phyloP scores from a whole-genome alignment of 2,113 vertebrate genomes.

The Mesitornis unicolor region DNA sequence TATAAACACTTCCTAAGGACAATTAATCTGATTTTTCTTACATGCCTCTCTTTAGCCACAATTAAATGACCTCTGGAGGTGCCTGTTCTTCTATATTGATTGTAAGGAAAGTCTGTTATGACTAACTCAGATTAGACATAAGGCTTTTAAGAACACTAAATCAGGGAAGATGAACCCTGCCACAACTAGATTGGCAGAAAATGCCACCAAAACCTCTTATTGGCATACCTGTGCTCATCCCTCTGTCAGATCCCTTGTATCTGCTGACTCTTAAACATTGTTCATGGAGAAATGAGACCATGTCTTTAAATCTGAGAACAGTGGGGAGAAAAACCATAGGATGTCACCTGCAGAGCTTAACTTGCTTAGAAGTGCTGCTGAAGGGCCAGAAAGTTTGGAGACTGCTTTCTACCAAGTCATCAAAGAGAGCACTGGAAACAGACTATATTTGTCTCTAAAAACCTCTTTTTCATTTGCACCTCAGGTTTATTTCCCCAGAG shows the following conservation, averaged over 20 bases:
- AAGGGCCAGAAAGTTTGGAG: background rate
- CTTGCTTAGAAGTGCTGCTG: background rate
- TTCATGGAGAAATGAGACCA: background rate
- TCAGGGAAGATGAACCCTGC: background rate
- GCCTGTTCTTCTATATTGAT: background rate
- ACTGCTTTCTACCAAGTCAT: background rate
- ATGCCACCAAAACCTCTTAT: fast-evolving
- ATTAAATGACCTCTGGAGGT: background rate
- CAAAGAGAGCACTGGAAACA: background rate
- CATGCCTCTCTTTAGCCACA: background rate
- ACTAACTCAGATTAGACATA: background rate
- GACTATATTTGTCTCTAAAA: background rate
- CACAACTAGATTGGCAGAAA: background rate
- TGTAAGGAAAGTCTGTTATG: background rate
- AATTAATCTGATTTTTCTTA: background rate
- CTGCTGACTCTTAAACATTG: background rate
- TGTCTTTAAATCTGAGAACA: background rate
- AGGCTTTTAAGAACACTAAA: background rate
- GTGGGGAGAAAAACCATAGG: background rate
- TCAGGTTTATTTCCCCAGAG: slow-evolving; percentile 53
- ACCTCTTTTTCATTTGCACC: slow-evolving; percentile 39
- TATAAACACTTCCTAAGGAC: background rate
- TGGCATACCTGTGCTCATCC: background rate
- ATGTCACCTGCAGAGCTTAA: background rate
- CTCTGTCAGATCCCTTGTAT: background rate